These are phyloP conservation scores for Drosophila parabipectinata DNA, from an alignment of 1,140 invertebrate genomes.

Conservation along the genomic window DNA sequence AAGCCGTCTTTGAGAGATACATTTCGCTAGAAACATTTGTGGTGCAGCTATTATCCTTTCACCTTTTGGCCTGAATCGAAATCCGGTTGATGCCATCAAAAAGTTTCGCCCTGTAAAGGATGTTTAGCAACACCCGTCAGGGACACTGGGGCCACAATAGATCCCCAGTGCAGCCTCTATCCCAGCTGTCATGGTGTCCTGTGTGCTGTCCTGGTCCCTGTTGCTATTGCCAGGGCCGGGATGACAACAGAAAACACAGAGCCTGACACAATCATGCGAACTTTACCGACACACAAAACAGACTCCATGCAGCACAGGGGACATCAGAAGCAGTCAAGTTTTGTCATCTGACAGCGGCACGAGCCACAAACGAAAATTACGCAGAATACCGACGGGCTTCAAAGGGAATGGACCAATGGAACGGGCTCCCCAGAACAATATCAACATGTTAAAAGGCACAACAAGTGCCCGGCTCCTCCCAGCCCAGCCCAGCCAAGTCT, in stretches of 20 bases:
- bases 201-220: constrained; percentile 5
- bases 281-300: constrained; percentile 14
- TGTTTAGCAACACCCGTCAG: constrained; percentile 13
- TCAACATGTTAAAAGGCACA: constrained; percentile 56
- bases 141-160: constrained; percentile 24
- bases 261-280: constrained; percentile 48
- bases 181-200: constrained; percentile 36
- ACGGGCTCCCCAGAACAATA: constrained; percentile 23
- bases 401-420: neutral
- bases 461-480: constrained; percentile 25
- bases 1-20: constrained; percentile 8
- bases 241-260: constrained; percentile 31
- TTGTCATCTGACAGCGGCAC: constrained; percentile 40
- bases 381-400: constrained; percentile 10
- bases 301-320: constrained; percentile 6
- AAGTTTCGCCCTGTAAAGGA: constrained; percentile 9
- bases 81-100: neutral
- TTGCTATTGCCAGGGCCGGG: constrained; percentile 16
- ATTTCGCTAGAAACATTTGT: constrained; percentile 1
- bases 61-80: constrained; percentile 22
- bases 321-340: constrained; percentile 18
- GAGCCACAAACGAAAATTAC: constrained; percentile 42
- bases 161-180: constrained; percentile 30
- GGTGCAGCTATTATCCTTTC: constrained; percentile 15
- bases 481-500: neutral